Percentiles rank a stretch among this genome's conserved stretches.
These are phyloP conservation scores for Lottia scabra DNA, from an alignment of 2,888 invertebrate genomes.

Conservation along the genomic window DNA sequence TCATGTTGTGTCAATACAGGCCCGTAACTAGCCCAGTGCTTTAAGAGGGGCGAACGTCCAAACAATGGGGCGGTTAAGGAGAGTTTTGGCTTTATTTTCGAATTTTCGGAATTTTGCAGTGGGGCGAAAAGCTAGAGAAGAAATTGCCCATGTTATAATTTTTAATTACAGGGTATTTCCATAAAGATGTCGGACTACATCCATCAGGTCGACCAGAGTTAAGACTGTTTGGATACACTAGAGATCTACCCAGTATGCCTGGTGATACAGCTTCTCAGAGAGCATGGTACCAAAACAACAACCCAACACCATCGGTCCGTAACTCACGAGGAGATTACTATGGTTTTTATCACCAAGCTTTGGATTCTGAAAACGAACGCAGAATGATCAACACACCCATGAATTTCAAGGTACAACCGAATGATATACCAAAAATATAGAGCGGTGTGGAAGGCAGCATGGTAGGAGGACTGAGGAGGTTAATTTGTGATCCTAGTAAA, in stretches of 20 bases:
- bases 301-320: conserved; percentile 47
- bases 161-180: conserved; percentile 42
- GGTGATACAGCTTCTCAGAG: conserved; percentile 48
- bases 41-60: too few relatives aligned
- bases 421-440: conserved; percentile 43
- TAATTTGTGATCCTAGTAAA: too few relatives aligned
- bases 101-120: too few relatives aligned
- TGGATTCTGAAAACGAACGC: conserved; percentile 46
- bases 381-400: conserved; percentile 46
- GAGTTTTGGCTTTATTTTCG: too few relatives aligned
- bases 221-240: conserved; percentile 52
- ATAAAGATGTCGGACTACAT: conserved; percentile 49
- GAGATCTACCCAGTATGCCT: conserved; percentile 54
- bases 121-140: too few relatives aligned
- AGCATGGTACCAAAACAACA: conserved; percentile 53
- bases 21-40: too few relatives aligned
- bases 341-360: conserved; percentile 59
- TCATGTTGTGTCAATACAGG: too few relatives aligned
- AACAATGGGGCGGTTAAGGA: too few relatives aligned
- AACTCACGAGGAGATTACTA: conserved; percentile 56
- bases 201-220: conserved; percentile 49
- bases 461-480: too few relatives aligned
- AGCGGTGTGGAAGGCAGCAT: not conserved
- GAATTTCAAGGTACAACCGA: conserved; percentile 43
- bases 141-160: too few relatives aligned